Evolutionary conservation across 2,888 invertebrate genomes (phyloP), one percentile per base, ranked within the genome.

Genomic region (Dichetophora obliterata): DNA sequence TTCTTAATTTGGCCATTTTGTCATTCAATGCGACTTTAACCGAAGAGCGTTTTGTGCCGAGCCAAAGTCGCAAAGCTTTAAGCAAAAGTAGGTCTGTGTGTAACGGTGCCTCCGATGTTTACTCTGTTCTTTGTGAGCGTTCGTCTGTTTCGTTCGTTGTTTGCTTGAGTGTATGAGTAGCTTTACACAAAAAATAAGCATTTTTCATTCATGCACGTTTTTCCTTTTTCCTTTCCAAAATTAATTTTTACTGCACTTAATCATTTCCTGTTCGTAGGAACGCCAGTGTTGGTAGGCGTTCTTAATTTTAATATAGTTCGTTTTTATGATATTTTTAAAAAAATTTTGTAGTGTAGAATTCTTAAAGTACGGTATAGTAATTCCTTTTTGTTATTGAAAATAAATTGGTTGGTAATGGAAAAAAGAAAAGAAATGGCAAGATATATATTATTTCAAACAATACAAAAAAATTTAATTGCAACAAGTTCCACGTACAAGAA

Each of bases 121-220:
- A 27, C 34, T 59, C 59, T 59, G 59, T 16, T 57, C 27, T 14
- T 59, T 43, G 43, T 43, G 43, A 43, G 43, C 43, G 43, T 14
- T 43, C 43, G 43, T 43, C 43, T 43, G 43, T 43, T 43, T 43
- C 5, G 37, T 37, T 65, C 61, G 16, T 52, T 68, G 65, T 37
- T 5, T 54, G 31, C 50, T 31, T 73, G 24, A 37, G n/a, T 75
- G 52, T 66, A 68, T 34, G 66, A 34, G 69, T 37, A 2, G 14
- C 8, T 24, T 11, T 27, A n/a, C 31, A 68, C 68, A 68, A 68
- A 24, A 14, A 27, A 50, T 22, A 66, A 65, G 37, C 70, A 86
- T 85, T 86, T 85, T 85, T 85, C 85, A 85, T 85, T 85, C 85
- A 85, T 85, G 86, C 85, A 84, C 84, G 86, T 85, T 85, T 86